Percentiles rank a stretch among this genome's conserved stretches.
Evolutionary conservation across 2,888 invertebrate genomes (phyloP).

Genomic region (Drosophila meridionalis): DNA sequence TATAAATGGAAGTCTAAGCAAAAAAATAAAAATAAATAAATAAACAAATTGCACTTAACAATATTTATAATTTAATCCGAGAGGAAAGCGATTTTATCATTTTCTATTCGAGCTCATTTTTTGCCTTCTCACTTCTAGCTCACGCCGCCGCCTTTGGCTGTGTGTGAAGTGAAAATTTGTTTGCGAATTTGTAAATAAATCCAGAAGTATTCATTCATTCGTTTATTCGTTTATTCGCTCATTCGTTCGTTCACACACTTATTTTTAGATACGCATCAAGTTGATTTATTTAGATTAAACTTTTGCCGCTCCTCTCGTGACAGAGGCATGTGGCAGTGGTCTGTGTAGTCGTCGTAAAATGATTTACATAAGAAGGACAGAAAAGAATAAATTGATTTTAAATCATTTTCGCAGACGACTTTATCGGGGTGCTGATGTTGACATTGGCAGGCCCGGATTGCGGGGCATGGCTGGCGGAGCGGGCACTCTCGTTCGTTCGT

Average conservation of each 20-base stretch:
- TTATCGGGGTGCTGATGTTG: conserved; percentile 44
- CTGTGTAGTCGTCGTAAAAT: conserved; percentile 58
- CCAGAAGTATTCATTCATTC: conserved; percentile 58
- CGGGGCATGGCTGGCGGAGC: neutral
- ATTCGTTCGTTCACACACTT: conserved; percentile 46
- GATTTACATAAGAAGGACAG: conserved; percentile 81
- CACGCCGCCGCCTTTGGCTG: conserved; percentile 15
- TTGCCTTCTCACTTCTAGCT: neutral
- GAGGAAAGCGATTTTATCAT: conserved; percentile 10
- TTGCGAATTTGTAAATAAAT: conserved; percentile 81
- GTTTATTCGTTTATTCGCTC: conserved; percentile 28
- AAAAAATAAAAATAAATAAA: conserved; percentile 2
- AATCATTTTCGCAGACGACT: conserved; percentile 78
- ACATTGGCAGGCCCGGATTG: conserved; percentile 18
- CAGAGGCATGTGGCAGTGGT: conserved; percentile 26
- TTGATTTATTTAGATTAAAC: conserved; percentile 82
- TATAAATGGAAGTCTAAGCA: conserved; percentile 7
- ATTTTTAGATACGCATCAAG: conserved; percentile 77
- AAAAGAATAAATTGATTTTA: conserved; percentile 83
- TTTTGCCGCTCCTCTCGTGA: conserved; percentile 48
- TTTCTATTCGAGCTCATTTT: neutral
- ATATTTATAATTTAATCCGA: conserved; percentile 27
- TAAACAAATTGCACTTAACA: conserved; percentile 33
- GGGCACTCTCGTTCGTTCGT: conserved; percentile 50
- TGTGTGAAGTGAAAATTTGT: conserved; percentile 73